phyloP scores from a whole-genome alignment of 92 coral and sea anemone genomes.

The Bergia puertoricense region DNA sequence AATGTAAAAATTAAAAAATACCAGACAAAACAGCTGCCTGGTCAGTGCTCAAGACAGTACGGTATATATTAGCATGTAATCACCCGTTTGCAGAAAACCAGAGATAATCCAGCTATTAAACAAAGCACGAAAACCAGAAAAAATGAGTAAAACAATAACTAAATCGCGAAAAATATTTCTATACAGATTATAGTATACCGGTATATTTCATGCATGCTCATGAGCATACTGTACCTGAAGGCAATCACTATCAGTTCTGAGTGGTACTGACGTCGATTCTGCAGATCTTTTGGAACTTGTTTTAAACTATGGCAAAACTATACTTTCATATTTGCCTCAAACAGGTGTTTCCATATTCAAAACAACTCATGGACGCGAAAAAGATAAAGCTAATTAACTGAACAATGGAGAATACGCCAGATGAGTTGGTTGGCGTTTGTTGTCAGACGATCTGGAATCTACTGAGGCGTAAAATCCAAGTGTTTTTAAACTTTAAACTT shows the following conservation, averaged over 20 bases:
- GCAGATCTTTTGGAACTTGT: background rate
- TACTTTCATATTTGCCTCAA: background rate
- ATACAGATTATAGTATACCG: no score
- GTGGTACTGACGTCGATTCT: background rate
- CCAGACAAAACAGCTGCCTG: no score
- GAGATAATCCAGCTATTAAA: background rate
- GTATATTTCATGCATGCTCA: no score
- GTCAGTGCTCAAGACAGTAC: no score
- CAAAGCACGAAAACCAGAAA: background rate
- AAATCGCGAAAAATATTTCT: no score
- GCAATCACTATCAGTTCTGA: background rate
- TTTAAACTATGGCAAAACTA: background rate
- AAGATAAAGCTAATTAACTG: slow-evolving; percentile 26
- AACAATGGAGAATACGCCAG: slow-evolving; percentile 23
- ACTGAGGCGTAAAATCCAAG: slow-evolving; percentile 11
- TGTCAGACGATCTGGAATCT: background rate
- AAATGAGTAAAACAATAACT: no score
- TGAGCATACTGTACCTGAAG: background rate
- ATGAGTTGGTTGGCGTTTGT: background rate
- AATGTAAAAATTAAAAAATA: no score
- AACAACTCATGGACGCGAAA: slow-evolving; percentile 43
- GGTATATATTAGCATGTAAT: background rate
- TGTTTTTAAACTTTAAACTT: background rate
- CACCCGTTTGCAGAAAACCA: background rate
- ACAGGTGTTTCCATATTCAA: slow-evolving; percentile 35